A percentile compares a stretch with the other conserved stretches of the same genome.
phyloP scores from a whole-genome alignment of 1,140 invertebrate species.

The Aphaenogaster floridana region DNA sequence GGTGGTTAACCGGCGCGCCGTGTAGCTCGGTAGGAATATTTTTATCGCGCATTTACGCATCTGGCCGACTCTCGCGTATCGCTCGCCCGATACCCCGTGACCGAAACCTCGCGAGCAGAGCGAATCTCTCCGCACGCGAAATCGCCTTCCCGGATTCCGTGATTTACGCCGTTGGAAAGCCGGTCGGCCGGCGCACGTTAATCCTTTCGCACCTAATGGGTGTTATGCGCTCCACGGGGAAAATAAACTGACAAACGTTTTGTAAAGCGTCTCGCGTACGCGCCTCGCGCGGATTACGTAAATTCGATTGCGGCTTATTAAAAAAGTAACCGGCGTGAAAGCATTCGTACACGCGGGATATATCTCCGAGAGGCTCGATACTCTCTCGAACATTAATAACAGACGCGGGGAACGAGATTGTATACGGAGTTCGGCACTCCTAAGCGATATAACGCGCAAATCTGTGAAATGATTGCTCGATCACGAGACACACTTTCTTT shows the following conservation, averaged over 20 bases:
- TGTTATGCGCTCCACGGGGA: background rate
- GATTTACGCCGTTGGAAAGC: slow-evolving; percentile 60
- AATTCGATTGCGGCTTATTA: slow-evolving; percentile 32
- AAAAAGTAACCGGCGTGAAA: slow-evolving; percentile 37
- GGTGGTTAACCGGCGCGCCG: slow-evolving; percentile 32
- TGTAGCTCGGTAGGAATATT: slow-evolving; percentile 55
- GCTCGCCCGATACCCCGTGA: slow-evolving; percentile 6
- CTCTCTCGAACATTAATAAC: slow-evolving; percentile 50
- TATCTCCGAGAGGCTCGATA: slow-evolving; percentile 5
- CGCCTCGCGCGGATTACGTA: slow-evolving; percentile 25
- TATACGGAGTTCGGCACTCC: slow-evolving; percentile 2
- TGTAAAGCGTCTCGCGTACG: slow-evolving; percentile 4
- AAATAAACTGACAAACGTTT: slow-evolving; percentile 47
- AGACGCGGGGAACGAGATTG: slow-evolving; percentile 15
- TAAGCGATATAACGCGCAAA: slow-evolving; percentile 8
- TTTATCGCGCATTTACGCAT: slow-evolving; percentile 41
- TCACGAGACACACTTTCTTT: slow-evolving; percentile 16
- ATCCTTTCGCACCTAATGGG: slow-evolving; percentile 48
- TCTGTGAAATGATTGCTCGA: slow-evolving; percentile 23
- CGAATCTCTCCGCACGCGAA: slow-evolving; percentile 54
- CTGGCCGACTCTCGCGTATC: background rate
- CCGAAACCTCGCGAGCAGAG: background rate
- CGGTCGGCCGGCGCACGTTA: slow-evolving; percentile 23
- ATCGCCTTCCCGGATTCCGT: slow-evolving; percentile 44
- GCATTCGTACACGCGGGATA: slow-evolving; percentile 17